Conservation (phyloP, 2,797 vertebrate genomes). For the Kryptopterus vitreolus region DNA sequence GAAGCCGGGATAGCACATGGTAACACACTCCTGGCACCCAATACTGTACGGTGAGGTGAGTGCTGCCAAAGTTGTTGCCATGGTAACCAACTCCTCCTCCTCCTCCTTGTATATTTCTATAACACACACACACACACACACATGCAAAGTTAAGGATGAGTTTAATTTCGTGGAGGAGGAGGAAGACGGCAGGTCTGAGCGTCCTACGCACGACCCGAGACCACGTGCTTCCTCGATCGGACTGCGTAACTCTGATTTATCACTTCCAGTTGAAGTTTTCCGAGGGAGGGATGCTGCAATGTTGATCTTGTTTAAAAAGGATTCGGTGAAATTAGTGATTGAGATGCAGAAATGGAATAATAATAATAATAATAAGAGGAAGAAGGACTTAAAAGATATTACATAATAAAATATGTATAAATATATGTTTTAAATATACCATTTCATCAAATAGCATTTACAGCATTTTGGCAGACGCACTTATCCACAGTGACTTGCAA, state of each 20-base stretch:
- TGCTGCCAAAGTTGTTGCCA: slow-evolving; percentile 5
- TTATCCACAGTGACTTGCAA: too few species aligned
- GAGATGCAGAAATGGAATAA: neutral
- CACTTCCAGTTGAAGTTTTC: neutral
- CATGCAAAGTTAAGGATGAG: slow-evolving; percentile 27
- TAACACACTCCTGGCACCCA: slow-evolving; percentile 51
- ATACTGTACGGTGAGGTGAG: slow-evolving; percentile 19
- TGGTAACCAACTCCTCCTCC: slow-evolving; percentile 15
- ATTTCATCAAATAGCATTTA: too few species aligned
- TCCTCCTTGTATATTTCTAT: neutral
- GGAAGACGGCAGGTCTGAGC: slow-evolving; percentile 23
- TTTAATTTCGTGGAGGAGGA: slow-evolving; percentile 35
- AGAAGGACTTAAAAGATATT: too few species aligned
- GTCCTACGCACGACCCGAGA: neutral
- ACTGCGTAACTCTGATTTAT: slow-evolving; percentile 1
- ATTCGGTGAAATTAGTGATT: neutral
- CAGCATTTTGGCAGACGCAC: too few species aligned
- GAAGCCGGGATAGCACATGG: slow-evolving; percentile 54
- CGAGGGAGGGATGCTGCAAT: too few species aligned
- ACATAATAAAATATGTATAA: too few species aligned
- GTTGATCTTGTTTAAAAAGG: neutral
- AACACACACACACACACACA: neutral
- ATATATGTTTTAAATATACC: too few species aligned
- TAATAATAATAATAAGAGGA: too few species aligned
- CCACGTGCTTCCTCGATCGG: neutral